A percentile compares a stretch with the other conserved stretches of the same genome.
Conservation (phyloP, 2,888 invertebrate species). For the Drosophila koepferae region DNA sequence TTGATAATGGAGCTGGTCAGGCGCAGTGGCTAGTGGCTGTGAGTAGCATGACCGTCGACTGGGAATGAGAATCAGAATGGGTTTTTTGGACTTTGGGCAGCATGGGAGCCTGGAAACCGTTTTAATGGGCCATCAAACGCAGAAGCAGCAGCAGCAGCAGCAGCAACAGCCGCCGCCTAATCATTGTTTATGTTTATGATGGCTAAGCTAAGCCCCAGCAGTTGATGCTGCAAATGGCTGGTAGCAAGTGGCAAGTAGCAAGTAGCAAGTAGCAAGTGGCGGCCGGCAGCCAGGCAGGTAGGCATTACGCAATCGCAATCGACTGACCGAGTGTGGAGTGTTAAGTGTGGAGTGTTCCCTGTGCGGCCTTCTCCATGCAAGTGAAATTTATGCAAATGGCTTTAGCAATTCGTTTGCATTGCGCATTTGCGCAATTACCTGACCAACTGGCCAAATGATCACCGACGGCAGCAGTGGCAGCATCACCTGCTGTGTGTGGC, state of each 20-base stretch:
- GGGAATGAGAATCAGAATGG: constrained; percentile 4
- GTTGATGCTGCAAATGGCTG: constrained; percentile 14
- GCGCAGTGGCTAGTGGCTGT: neutral
- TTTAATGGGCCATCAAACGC: constrained; percentile 68
- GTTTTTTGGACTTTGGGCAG: constrained; percentile 2
- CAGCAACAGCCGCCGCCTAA: constrained; percentile 59
- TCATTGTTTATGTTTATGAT: constrained; percentile 77
- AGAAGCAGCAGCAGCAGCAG: constrained; percentile 24
- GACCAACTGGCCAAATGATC: constrained; percentile 38
- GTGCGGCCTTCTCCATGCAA: constrained; percentile 54
- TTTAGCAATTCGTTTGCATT: constrained; percentile 44
- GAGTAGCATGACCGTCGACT: neutral
- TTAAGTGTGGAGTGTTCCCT: constrained; percentile 29
- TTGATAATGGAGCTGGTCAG: constrained; percentile 25
- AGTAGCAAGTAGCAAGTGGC: constrained; percentile 27
- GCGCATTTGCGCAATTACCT: constrained; percentile 66
- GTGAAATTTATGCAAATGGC: constrained; percentile 77
- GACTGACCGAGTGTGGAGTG: constrained; percentile 11
- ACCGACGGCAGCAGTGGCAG: constrained; percentile 18
- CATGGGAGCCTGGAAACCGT: constrained; percentile 59
- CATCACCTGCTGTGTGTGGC: constrained; percentile 75
- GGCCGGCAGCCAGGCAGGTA: constrained; percentile 20
- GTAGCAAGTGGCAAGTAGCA: constrained; percentile 21
- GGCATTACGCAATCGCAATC: constrained; percentile 41
- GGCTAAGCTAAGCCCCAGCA: constrained; percentile 16